Evolutionary conservation across 2,888 invertebrate species (phyloP).

Genomic region (Venusia cambrica): DNA sequence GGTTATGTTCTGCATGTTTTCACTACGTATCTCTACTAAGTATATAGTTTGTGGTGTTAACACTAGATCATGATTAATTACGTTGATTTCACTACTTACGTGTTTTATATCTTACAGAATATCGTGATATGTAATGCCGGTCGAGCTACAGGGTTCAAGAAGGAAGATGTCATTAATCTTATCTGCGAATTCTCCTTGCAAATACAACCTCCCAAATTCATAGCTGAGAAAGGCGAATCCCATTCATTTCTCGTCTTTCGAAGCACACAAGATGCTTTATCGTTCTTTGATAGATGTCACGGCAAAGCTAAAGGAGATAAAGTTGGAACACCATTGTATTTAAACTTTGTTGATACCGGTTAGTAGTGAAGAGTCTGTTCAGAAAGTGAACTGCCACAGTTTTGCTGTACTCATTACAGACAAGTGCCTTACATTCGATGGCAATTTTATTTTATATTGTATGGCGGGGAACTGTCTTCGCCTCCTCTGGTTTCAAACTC

Average conservation of each 20-base stretch:
- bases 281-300: conserved; percentile 82
- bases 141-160: conserved; percentile 88
- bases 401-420: too few species aligned
- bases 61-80: too few species aligned
- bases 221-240: conserved; percentile 89
- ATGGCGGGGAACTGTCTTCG: too few species aligned
- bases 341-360: conserved; percentile 84
- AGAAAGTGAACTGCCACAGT: too few species aligned
- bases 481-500: too few species aligned
- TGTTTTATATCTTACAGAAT: too few species aligned
- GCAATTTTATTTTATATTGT: too few species aligned
- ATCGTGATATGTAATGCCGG: conserved; percentile 93
- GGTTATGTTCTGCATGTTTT: conserved; percentile 32
- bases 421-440: too few species aligned
- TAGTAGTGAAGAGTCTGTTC: too few species aligned
- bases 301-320: conserved; percentile 80
- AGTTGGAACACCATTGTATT: conserved; percentile 83
- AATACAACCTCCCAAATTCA: conserved; percentile 81
- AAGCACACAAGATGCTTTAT: conserved; percentile 67
- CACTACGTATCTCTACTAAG: too few species aligned
- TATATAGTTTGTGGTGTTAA: too few species aligned
- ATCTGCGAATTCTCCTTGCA: conserved; percentile 74
- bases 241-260: conserved; percentile 88
- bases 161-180: conserved; percentile 82
- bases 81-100: too few species aligned